Evolutionary conservation across 1,140 invertebrate genomes (phyloP), one percentile per base, ranked within the genome.

Genomic region (Protaetia brevitarsis): DNA sequence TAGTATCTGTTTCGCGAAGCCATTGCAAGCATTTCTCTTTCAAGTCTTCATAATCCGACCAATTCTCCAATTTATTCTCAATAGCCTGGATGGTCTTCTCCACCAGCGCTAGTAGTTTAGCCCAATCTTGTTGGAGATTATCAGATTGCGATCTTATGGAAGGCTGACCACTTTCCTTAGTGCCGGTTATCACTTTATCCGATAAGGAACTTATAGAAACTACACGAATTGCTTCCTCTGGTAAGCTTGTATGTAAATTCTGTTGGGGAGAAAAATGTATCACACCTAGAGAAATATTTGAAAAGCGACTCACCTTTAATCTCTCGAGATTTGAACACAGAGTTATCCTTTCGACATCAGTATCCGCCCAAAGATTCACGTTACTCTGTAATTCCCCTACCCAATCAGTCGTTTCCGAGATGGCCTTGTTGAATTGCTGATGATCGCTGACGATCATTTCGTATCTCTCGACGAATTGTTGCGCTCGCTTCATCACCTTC

Each of bases 301-400:
- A 7, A 16, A 37, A 27, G 30, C 2, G 21, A 27, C 60, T 65
- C 79, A 86, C 85, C 81, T 93, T 93, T 31, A 95, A 82, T 71
- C 94, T 88, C 76, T 97, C 93, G n/a, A 97, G 82, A 79, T 97
- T 95, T 63, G 92, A 93, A 72, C 94, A 91, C 13, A 98, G 81
- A 0, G 92, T 91, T 10, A 95, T 92, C 72, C 93, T 83, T 78
- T 97, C 95, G 21, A 95, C 81, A 66, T 93, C 91, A 2, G 87
- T 83, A 77, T 97, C 94, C 4, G 90, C 89, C 89, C 94, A 97
- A 21, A 94, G 82, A 67, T 87, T 85, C 0, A 96, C 87, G 0
- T 92, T 92, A 73, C 92, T 93, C 31, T 91, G 87, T 0, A 94
- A 95, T 8, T 90, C 88, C 74, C 93, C 91, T n/a, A 96, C 82